Evolutionary conservation across 2,797 vertebrate genomes (phyloP), one percentile per base, ranked within the genome.

Genomic region (Potorous gilbertii): DNA sequence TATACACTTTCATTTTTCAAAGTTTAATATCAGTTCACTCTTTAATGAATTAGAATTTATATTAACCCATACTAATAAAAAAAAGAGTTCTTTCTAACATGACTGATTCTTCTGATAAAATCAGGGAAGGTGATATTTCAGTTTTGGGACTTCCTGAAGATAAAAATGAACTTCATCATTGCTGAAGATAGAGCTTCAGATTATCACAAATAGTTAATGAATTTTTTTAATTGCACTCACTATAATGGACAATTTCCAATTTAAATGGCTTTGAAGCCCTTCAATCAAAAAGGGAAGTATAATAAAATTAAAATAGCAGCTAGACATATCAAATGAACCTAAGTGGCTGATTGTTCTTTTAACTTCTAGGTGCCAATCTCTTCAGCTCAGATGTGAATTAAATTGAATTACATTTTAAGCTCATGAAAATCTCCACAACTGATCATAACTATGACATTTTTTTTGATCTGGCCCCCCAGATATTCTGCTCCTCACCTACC

Each of bases 321-420:
- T 55, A 90, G 54, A 74, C 90, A 52, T 29, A 97, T 28, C 34
- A 96, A 92, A 97, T 96, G 95, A 98, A 90, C 0, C 0, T 93
- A 97, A 98, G 52, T 93, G 59, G 21, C 21, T 96, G 24, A 94
- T 98, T 97, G 74, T 96, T 93, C 96, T 96, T 96, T 92, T 96
- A 97, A 93, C 90, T 97, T 98, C 66, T 27, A 95, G 59, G 46
- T 97, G 56, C 24, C 92, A 94, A 57, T 56, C 93, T 24, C 91
- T 95, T 3, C 55, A 97, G 91, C 93, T 92, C 96, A 94, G 93
- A 62, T 96, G 66, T 81, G 18, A 92, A 96, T 0, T 97, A 92
- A 97, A 96, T 87, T 95, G 90, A 98, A 97, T 97, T 89, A 91
- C 52, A 87, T 81, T 90, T 56, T 21, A 94, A 46, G 87, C 27